phyloP scores from a whole-genome alignment of 2,888 invertebrate genomes.

The Eumacrocentrus americanus region DNA sequence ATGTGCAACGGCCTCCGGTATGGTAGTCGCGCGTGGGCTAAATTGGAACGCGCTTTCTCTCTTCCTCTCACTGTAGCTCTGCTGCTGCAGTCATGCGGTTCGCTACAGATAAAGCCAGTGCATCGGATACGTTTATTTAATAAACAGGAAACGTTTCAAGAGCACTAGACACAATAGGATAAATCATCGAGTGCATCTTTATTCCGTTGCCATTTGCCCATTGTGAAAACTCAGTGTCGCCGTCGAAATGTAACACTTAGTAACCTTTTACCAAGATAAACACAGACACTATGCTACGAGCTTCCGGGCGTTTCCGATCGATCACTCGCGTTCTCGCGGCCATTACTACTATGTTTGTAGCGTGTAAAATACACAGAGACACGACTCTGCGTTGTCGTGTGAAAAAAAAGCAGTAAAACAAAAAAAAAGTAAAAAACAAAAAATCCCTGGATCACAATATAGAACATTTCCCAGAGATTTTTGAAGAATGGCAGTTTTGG shows the following conservation, averaged over 20 bases:
- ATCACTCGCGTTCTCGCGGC: slow-evolving; percentile 3
- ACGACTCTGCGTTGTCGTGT: too few species aligned
- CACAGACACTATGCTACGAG: slow-evolving; percentile 20
- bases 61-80: slow-evolving; percentile 2
- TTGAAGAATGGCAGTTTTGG: neutral
- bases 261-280: too few species aligned
- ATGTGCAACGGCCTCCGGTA: slow-evolving; percentile 43
- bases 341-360: neutral
- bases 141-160: too few species aligned
- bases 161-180: too few species aligned
- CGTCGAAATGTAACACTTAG: too few species aligned
- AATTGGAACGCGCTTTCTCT: slow-evolving; percentile 45
- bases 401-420: too few species aligned
- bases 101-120: too few species aligned
- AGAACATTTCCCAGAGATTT: neutral
- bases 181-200: too few species aligned
- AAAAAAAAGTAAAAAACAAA: neutral
- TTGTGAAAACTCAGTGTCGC: slow-evolving; percentile 27
- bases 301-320: slow-evolving; percentile 30
- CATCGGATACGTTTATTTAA: too few species aligned
- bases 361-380: too few species aligned
- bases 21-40: slow-evolving; percentile 37
- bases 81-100: slow-evolving; percentile 11
- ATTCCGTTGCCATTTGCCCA: slow-evolving; percentile 14
- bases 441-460: neutral